These are phyloP conservation scores for Etia nguti DNA, from an alignment of 2,113 vertebrate genomes.

Conservation along the genomic window DNA sequence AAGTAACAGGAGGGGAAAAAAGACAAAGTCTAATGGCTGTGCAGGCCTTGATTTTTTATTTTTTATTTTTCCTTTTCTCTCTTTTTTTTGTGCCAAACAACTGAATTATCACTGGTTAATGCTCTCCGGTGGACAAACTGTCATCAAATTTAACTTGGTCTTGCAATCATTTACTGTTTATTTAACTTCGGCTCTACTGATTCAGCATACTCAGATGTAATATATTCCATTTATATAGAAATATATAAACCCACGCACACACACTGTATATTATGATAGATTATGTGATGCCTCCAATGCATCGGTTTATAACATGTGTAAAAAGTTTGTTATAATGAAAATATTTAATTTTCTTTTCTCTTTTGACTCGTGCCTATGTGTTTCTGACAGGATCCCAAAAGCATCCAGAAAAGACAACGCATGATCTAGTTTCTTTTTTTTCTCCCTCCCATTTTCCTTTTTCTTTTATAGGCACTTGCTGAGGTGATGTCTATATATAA, in stretches of 20 bases:
- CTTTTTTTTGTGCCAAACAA: conserved; percentile 41
- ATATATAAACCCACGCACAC: conserved; percentile 5
- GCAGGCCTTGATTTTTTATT: not conserved
- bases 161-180: conserved; percentile 73
- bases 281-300: conserved; percentile 80
- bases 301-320: conserved; percentile 82
- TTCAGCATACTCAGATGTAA: conserved; percentile 81
- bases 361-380: conserved; percentile 93
- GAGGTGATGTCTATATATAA: conserved; percentile 99
- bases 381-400: conserved; percentile 83
- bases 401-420: conserved; percentile 82
- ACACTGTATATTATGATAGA: conserved; percentile 73
- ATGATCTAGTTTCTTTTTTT: conserved; percentile 76
- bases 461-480: conserved; percentile 93
- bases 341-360: conserved; percentile 80
- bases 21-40: conserved; percentile 63
- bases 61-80: not conserved
- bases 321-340: conserved; percentile 90
- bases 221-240: conserved; percentile 72
- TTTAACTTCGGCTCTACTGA: conserved; percentile 79
- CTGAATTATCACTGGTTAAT: conserved; percentile 57
- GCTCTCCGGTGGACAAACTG: conserved; percentile 52
- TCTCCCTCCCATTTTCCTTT: not conserved
- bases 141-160: conserved; percentile 62
- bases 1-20: conserved; percentile 1